Evolutionary conservation across 2,888 invertebrate species (phyloP), one percentile per base, ranked within the genome.

Genomic region (Lysandra bellargus): DNA sequence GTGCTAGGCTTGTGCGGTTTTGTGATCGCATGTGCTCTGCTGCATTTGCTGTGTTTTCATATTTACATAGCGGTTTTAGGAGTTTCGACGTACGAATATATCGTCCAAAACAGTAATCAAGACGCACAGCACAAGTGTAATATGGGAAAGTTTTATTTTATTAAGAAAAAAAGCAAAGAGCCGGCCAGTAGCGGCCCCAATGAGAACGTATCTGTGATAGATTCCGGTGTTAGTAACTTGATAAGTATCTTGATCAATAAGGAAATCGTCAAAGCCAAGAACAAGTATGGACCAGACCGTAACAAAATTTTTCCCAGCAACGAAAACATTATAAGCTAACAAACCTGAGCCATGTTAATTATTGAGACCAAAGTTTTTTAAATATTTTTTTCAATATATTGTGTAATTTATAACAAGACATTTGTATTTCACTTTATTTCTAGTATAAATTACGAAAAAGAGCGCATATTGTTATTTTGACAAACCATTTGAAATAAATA

Each of bases 41-140:
- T 98, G 82, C 98, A 98, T 91, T 94, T 98, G 79, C 97, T 97
- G 88, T 97, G 97, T 92, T 98, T 98, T 89, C 98, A 98, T 91
- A 96, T 97, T 81, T 98, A 98, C 91, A 98, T 98, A 87, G 97
- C 97, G 3, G 96, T 97, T 84, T 92, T 98, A 85, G 98, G 98
- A 1, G 94, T 98, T 74, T 98, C 98, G 33, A 98, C 98, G 0
- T 98, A 98, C 92, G 98, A 98, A 88, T 98, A 98, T 90, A 97
- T 98, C 81, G 87, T 91, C 79, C 89, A 86, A 82, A 89, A 87
- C 83, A 85, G 85, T 79, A 87, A 87, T 72, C 85, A 85, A 1
- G 87, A 86, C 33, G 23, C 57, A 17, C 53, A 23, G 33, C n/a
- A 74, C 44, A n/a, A 76, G 14, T 76, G 57, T 57, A 76, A 33